These are phyloP conservation scores for Zapornia atra DNA, from an alignment of 2,113 vertebrate species.

Conservation along the genomic window DNA sequence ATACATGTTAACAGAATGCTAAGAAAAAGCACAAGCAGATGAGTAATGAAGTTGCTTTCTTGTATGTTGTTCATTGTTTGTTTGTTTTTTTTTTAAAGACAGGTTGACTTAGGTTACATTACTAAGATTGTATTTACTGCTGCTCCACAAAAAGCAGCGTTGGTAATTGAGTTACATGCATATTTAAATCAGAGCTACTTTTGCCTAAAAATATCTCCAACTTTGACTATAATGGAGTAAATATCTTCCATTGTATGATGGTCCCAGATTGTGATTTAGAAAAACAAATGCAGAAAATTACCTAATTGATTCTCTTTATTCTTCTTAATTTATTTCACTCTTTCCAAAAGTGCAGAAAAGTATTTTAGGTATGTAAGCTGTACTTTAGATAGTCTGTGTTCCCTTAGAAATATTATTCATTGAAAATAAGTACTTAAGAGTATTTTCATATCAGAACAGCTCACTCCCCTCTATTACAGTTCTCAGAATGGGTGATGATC, in stretches of 20 bases:
- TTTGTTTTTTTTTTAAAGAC: not conserved
- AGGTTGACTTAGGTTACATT: not conserved
- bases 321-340: not conserved
- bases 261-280: not conserved
- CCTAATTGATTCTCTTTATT: not conserved
- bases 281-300: not conserved
- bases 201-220: not conserved
- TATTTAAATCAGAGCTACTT: not conserved
- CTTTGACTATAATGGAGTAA: not conserved
- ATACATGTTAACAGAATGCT: not conserved
- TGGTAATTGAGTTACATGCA: not conserved
- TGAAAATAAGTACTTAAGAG: not conserved
- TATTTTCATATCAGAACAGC: not conserved
- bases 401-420: not conserved
- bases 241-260: not conserved
- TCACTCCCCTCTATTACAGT: not conserved
- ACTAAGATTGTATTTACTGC: not conserved
- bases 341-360: not conserved
- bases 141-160: not conserved
- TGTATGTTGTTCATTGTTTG: too few species aligned
- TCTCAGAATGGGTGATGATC: not conserved
- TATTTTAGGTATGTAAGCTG: not conserved
- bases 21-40: not conserved
- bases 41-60: not conserved
- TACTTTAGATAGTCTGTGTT: not conserved